Percentiles rank a stretch among this genome's conserved stretches.
phyloP scores from a whole-genome alignment of 2,888 invertebrate species.

The Megastigmus dorsalis region DNA sequence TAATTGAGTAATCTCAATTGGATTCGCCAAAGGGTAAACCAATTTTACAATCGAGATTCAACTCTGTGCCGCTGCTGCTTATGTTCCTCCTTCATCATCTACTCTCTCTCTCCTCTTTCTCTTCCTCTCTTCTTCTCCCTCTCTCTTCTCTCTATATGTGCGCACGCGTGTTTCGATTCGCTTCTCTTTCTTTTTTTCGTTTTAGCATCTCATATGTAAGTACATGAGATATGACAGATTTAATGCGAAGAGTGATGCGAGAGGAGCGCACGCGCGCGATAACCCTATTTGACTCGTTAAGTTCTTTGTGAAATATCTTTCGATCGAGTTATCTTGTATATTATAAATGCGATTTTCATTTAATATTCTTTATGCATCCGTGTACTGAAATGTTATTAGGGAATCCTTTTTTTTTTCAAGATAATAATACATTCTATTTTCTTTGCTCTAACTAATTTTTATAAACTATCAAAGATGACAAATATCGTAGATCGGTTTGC shows the following conservation, averaged over 20 bases:
- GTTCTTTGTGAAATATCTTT: background rate
- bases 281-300: conserved; percentile 5
- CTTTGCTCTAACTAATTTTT: too few species aligned
- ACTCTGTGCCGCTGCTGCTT: background rate
- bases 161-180: too few species aligned
- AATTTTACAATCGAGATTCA: conserved; percentile 54
- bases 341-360: background rate
- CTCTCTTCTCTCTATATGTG: too few species aligned
- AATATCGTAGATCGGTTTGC: too few species aligned
- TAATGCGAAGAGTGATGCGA: background rate
- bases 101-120: background rate
- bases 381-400: too few species aligned
- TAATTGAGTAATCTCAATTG: conserved; percentile 53
- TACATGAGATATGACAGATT: too few species aligned
- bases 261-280: background rate
- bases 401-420: too few species aligned
- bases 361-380: too few species aligned
- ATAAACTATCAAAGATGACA: too few species aligned
- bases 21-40: conserved; percentile 51
- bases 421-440: too few species aligned
- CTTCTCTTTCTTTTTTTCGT: background rate
- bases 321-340: background rate
- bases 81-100: too few species aligned
- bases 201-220: too few species aligned
- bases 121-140: background rate